Evolutionary conservation across 2,888 invertebrate genomes (phyloP), one percentile per base, ranked within the genome.

Genomic region (Callosobruchus maculatus): DNA sequence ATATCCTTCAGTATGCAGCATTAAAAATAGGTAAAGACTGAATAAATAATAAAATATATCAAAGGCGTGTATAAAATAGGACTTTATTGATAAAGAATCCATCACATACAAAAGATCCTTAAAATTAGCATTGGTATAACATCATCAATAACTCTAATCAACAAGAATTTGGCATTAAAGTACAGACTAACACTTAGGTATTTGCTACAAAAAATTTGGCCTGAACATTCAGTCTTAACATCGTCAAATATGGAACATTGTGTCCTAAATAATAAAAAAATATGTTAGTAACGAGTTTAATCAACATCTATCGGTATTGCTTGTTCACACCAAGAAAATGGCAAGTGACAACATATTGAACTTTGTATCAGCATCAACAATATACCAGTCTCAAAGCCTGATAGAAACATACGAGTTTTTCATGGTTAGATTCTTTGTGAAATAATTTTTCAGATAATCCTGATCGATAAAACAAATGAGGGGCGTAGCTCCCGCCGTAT

Each of bases 71-170:
- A 49, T 49, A 74, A 75, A 75, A 77, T 80, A 80, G 76, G 78
- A 80, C 77, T 79, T 78, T 79, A 81, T 79, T 80, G 4, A 49
- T 49, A 49, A 49, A 49, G 49, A 49, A 49, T 49, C 18, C 49
- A 49, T 49, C 49, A 75, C 76, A 77, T 74, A 73, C 71, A 75
- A 76, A 76, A 70, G 31, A 74, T 70, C 74, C 68, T 76, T 74
- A 72, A 75, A 75, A 74, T 75, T 78, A 77, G 77, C 77, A 79
- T 74, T 79, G 75, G 78, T 79, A 79, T 77, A 77, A 71, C 73
- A 76, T 77, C 72, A 72, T 75, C 73, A 70, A 77, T 69, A 49
- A 49, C 13, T 49, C 49, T 49, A 49, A 0, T 49, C 13, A 49
- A 49, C 49, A 49, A 49, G 49, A 49, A 49, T 49, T 49, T 49